Percentiles rank a stretch among this genome's conserved stretches.
Conservation (phyloP, 2,888 invertebrate species). For the Drosophila borealis region DNA sequence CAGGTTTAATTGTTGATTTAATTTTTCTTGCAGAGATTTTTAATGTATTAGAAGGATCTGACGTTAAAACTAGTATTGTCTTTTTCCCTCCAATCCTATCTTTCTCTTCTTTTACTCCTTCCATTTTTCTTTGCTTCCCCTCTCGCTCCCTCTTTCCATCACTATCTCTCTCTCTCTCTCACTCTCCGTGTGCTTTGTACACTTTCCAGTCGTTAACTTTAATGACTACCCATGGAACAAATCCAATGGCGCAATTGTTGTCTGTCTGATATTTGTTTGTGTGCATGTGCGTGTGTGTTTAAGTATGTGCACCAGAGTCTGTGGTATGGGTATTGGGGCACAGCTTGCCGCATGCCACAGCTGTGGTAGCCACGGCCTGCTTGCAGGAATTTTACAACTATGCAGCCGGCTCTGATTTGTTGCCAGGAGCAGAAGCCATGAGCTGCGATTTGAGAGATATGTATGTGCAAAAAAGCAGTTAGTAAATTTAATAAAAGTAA, state of each 20-base stretch:
- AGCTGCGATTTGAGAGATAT: constrained; percentile 23
- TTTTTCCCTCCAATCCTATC: too few relatives aligned
- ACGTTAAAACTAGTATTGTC: too few relatives aligned
- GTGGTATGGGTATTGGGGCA: constrained; percentile 34
- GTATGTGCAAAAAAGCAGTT: constrained; percentile 17
- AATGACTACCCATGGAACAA: constrained; percentile 49
- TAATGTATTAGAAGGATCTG: too few relatives aligned
- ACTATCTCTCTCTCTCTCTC: neutral
- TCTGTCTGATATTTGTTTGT: constrained; percentile 48
- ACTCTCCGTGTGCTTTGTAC: neutral
- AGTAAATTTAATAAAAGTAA: constrained; percentile 50
- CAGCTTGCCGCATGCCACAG: constrained; percentile 71
- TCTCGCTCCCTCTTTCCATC: neutral
- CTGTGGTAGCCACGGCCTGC: constrained; percentile 63
- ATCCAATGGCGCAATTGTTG: constrained; percentile 71
- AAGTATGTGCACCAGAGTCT: constrained; percentile 14
- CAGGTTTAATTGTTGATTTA: too few relatives aligned
- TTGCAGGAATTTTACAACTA: constrained; percentile 77
- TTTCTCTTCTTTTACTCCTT: neutral
- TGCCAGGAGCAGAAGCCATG: constrained; percentile 35
- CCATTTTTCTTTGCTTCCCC: too few relatives aligned
- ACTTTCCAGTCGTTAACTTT: constrained; percentile 40
- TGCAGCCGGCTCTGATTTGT: constrained; percentile 57
- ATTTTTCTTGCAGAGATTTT: too few relatives aligned
- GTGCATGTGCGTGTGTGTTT: constrained; percentile 17